Evolutionary conservation across 2,113 vertebrate species (phyloP).

Genomic region (Plecotus auritus): DNA sequence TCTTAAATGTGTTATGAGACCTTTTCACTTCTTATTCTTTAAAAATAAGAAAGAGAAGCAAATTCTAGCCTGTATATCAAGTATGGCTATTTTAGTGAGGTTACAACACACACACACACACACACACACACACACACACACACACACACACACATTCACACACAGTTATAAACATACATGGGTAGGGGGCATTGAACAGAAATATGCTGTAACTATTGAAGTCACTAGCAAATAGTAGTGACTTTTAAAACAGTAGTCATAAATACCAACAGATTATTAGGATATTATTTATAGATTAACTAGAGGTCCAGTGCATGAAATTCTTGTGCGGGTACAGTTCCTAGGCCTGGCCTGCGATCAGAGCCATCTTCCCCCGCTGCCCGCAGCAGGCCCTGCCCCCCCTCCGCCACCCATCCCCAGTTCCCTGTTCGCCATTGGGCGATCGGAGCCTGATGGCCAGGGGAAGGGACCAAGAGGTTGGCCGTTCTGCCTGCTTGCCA

Average conservation of each 20-base stretch:
- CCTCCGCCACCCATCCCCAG: no score
- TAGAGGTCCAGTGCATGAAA: no score
- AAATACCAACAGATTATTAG: constrained; percentile 21
- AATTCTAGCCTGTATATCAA: not conserved
- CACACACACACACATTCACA: no score
- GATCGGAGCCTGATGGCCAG: no score
- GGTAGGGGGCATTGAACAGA: not conserved
- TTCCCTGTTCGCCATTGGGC: no score
- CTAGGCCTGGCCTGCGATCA: no score
- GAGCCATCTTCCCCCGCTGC: no score
- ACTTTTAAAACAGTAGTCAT: not conserved
- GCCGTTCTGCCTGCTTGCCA: no score
- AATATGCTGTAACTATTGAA: not conserved
- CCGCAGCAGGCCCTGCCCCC: no score
- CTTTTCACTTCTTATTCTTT: not conserved
- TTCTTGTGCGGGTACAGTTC: no score
- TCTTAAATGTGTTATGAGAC: constrained; percentile 32
- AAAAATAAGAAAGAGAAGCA: constrained; percentile 45
- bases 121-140: no score
- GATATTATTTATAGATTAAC: constrained; percentile 46
- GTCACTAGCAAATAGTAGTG: not conserved
- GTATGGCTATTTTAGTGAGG: not conserved
- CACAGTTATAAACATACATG: not conserved
- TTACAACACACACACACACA: not conserved
- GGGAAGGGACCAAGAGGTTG: no score